These are phyloP conservation scores for Spicauda simplicius DNA, from an alignment of 2,888 invertebrate species.

Conservation along the genomic window DNA sequence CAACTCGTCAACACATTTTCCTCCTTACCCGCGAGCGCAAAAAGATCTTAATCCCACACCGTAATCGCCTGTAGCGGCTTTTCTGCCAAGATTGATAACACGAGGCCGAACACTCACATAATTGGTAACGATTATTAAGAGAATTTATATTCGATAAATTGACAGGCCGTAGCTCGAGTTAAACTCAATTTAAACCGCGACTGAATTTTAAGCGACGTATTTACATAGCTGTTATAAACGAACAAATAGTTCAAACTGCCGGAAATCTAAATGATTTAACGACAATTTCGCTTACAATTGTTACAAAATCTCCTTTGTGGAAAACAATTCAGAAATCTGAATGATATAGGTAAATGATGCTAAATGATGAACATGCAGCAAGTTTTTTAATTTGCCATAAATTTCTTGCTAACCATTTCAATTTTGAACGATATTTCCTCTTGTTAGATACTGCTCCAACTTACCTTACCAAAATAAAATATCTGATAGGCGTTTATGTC, in stretches of 20 bases:
- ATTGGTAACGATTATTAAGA: constrained; percentile 79
- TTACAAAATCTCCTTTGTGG: background rate
- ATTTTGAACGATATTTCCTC: too few relatives aligned
- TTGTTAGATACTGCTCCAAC: too few relatives aligned
- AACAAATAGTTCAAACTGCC: constrained; percentile 46
- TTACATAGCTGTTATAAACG: constrained; percentile 57
- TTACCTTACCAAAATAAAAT: too few relatives aligned
- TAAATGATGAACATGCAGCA: too few relatives aligned
- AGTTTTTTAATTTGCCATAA: too few relatives aligned
- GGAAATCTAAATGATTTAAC: constrained; percentile 40
- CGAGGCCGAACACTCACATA: constrained; percentile 75
- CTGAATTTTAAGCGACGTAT: constrained; percentile 64
- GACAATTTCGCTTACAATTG: constrained; percentile 7
- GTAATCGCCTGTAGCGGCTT: constrained; percentile 55
- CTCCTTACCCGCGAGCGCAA: constrained; percentile 65
- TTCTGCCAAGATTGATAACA: constrained; percentile 60
- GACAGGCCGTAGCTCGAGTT: constrained; percentile 68
- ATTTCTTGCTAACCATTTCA: too few relatives aligned
- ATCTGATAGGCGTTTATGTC: too few relatives aligned
- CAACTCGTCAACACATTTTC: constrained; percentile 65
- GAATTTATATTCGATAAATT: constrained; percentile 78
- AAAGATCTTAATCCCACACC: constrained; percentile 71
- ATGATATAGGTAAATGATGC: background rate
- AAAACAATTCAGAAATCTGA: background rate
- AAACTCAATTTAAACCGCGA: constrained; percentile 66